These are phyloP conservation scores for Hydrolagus colliei DNA, from an alignment of 2,797 vertebrate genomes.

Conservation along the genomic window DNA sequence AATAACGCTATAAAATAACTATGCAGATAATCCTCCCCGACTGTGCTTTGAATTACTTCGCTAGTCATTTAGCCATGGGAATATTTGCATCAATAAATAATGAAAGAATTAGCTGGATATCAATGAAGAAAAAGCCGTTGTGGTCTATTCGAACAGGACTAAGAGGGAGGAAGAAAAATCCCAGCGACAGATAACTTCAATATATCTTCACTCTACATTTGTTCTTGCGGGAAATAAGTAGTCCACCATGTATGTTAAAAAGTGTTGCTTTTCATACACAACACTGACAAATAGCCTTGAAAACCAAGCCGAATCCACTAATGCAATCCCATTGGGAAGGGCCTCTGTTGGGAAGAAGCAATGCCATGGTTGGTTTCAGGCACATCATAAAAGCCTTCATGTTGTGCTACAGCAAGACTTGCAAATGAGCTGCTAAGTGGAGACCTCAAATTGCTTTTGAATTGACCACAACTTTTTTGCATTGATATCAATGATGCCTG, in stretches of 20 bases:
- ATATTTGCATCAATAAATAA: conserved; percentile 15
- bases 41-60: background rate
- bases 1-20: conserved; percentile 16
- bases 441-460: too few relatives aligned
- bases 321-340: background rate
- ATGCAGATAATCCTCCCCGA: background rate
- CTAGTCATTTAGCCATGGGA: background rate
- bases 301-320: background rate
- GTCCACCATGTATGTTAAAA: too few relatives aligned
- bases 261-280: background rate
- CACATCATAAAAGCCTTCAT: conserved; percentile 13
- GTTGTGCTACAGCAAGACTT: conserved; percentile 10
- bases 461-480: too few relatives aligned
- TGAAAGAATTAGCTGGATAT: conserved; percentile 16
- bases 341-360: conserved; percentile 3
- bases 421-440: background rate
- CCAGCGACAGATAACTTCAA: background rate
- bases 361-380: background rate
- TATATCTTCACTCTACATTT: background rate
- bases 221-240: background rate
- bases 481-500: too few relatives aligned
- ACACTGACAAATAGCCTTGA: background rate
- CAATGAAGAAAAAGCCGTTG: background rate
- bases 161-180: too few relatives aligned
- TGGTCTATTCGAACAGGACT: too few relatives aligned